These are phyloP conservation scores for Falco biarmicus DNA, from an alignment of 2,797 vertebrate genomes.

Conservation along the genomic window DNA sequence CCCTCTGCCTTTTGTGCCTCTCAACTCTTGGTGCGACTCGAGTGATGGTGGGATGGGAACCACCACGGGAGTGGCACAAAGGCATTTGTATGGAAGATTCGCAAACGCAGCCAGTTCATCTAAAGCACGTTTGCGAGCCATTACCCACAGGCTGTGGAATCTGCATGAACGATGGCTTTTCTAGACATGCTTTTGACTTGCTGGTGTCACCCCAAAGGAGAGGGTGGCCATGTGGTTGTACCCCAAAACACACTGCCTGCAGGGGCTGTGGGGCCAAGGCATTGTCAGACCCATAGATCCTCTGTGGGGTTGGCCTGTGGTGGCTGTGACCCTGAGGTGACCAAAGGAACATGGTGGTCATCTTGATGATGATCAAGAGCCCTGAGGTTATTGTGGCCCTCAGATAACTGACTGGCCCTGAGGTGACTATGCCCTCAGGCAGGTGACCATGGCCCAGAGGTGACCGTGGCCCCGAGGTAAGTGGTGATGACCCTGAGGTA, in stretches of 20 bases:
- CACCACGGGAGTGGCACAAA: fast-evolving
- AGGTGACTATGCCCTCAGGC: fast-evolving
- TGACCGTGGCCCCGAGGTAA: too few relatives aligned
- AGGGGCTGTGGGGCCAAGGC: fast-evolving
- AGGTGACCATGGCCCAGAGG: fast-evolving
- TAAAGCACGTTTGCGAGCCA: not conserved
- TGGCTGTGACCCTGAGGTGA: not conserved
- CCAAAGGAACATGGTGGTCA: fast-evolving
- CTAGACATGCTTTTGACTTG: not conserved
- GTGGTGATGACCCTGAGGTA: too few relatives aligned
- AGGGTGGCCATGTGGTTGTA: not conserved
- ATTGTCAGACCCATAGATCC: not conserved
- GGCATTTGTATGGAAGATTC: fast-evolving
- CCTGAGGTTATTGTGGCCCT: not conserved
- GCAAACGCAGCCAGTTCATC: fast-evolving
- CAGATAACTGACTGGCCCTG: not conserved
- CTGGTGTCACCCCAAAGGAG: not conserved
- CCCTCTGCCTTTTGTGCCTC: not conserved
- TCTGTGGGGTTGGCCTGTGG: too few relatives aligned
- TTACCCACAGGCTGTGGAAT: fast-evolving
- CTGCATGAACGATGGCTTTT: fast-evolving
- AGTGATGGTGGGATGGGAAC: not conserved
- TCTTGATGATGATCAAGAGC: not conserved
- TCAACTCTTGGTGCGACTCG: not conserved
- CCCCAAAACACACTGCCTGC: not conserved